Conservation (phyloP, 2,797 vertebrate species). For the Coracias cyanogaster region DNA sequence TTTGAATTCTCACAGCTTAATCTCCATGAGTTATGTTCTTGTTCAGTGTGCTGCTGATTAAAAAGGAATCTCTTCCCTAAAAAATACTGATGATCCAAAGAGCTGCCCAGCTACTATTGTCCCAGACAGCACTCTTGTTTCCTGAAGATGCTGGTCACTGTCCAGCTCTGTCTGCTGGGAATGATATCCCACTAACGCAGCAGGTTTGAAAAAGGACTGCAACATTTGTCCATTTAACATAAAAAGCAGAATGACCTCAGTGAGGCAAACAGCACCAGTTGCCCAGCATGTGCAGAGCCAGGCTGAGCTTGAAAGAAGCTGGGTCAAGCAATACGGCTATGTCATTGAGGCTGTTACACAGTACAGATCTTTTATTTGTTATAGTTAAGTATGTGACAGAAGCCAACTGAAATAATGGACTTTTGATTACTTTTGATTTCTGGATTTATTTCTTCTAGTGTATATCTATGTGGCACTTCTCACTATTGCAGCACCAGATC, state of each 20-base stretch:
- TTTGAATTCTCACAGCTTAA: background rate
- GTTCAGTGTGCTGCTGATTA: background rate
- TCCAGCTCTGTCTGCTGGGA: background rate
- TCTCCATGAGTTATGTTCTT: conserved; percentile 9
- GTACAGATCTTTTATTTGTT: conserved; percentile 5
- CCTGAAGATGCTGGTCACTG: background rate
- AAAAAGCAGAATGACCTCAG: conserved; percentile 35
- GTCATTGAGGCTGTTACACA: conserved; percentile 18
- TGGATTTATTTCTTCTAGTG: conserved; percentile 38
- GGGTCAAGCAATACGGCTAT: conserved; percentile 8
- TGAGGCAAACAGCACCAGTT: background rate
- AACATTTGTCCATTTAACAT: conserved; percentile 43
- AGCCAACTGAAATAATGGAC: conserved; percentile 45
- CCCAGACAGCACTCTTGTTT: background rate
- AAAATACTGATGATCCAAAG: background rate
- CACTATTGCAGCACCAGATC: background rate
- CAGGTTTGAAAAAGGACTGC: conserved; percentile 1
- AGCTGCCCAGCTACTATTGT: background rate
- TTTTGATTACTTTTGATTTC: conserved; percentile 35
- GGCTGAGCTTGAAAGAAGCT: conserved; percentile 35
- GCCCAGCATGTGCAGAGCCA: conserved; percentile 19
- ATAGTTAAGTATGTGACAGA: conserved; percentile 2
- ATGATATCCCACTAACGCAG: background rate
- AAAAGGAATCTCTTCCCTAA: conserved; percentile 8
- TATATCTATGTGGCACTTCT: conserved; percentile 12